Evolutionary conservation across 2,113 vertebrate genomes (phyloP).

Genomic region (Calidris pugnax): DNA sequence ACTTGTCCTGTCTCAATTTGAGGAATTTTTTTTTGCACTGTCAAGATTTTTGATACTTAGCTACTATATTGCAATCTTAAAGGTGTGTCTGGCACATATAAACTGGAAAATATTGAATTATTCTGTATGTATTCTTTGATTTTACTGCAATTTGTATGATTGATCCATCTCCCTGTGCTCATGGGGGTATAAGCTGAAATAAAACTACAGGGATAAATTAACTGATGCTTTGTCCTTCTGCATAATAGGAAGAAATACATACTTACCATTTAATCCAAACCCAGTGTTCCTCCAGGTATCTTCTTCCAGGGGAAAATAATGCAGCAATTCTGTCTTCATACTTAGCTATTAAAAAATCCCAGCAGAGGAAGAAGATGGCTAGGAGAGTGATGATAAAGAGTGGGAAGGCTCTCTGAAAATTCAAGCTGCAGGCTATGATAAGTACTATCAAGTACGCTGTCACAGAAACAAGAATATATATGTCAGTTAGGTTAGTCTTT

Average conservation of each 20-base stretch:
- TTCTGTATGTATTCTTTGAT: not conserved
- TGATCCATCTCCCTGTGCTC: not conserved
- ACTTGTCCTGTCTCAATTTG: not conserved
- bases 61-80: not conserved
- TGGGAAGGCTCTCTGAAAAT: constrained; percentile 81
- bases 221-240: not conserved
- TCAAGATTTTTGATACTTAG: not conserved
- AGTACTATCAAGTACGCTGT: constrained; percentile 80
- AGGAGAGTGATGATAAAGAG: constrained; percentile 80
- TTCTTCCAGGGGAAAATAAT: constrained; percentile 57
- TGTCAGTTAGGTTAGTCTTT: not conserved
- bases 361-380: constrained; percentile 79
- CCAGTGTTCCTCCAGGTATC: constrained; percentile 68
- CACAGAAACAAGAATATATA: not conserved
- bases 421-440: constrained; percentile 80
- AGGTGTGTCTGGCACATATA: not conserved
- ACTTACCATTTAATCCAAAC: constrained; percentile 86
- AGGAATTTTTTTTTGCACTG: not conserved
- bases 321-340: constrained; percentile 74
- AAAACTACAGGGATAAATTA: not conserved
- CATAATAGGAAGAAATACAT: not conserved
- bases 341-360: constrained; percentile 81
- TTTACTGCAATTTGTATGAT: not conserved
- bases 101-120: not conserved
- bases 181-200: not conserved